These are phyloP conservation scores for Emberiza fucata DNA, from an alignment of 2,113 vertebrate species.

Conservation along the genomic window DNA sequence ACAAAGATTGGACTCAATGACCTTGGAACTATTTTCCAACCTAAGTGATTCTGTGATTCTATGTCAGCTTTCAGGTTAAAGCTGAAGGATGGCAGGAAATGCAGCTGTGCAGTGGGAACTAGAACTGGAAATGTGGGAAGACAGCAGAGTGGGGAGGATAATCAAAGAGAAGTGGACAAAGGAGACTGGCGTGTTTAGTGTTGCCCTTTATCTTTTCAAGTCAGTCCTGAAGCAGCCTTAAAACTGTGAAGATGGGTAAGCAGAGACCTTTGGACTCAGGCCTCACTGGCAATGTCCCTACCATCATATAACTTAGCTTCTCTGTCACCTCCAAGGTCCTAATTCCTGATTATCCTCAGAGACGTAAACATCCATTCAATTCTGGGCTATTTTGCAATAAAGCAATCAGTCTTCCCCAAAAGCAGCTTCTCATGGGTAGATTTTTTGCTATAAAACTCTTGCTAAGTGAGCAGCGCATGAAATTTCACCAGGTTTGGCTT, in stretches of 20 bases:
- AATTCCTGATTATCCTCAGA: not conserved
- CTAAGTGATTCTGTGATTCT: not conserved
- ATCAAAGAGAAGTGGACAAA: not conserved
- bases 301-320: not conserved
- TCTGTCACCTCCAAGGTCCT: not conserved
- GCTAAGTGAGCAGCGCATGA: not conserved
- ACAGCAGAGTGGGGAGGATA: not conserved
- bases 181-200: not conserved
- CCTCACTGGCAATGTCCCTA: not conserved
- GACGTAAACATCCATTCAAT: accelerated
- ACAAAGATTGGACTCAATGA: not conserved
- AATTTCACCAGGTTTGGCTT: not conserved
- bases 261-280: not conserved
- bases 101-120: not conserved
- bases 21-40: not conserved
- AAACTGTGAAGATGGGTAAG: not conserved
- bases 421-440: not conserved
- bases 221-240: not conserved
- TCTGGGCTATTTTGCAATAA: not conserved
- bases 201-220: not conserved
- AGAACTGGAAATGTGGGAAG: not conserved
- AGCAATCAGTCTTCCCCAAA: not conserved
- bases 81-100: not conserved
- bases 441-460: not conserved
- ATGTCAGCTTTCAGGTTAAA: not conserved